Conservation (phyloP, 2,113 vertebrate species). For the Taurulus bubalis region DNA sequence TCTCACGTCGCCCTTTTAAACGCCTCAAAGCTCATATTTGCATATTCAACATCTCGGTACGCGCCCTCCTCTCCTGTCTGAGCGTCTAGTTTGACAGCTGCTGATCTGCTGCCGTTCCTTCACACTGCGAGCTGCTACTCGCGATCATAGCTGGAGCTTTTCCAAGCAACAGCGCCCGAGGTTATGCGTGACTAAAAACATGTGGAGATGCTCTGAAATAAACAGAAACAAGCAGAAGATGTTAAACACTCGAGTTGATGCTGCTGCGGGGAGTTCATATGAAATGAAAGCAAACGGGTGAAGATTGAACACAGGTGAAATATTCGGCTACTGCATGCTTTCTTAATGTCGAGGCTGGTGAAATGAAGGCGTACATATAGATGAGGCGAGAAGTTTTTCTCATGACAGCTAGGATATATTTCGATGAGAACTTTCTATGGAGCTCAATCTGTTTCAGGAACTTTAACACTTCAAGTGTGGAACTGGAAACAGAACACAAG, state of each 20-base stretch:
- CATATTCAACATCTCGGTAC: neutral
- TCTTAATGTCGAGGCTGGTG: conserved; percentile 14
- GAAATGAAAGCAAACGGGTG: conserved; percentile 19
- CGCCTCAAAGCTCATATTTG: neutral
- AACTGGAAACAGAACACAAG: neutral
- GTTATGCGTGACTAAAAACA: conserved; percentile 4
- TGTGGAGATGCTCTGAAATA: neutral
- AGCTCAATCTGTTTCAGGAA: neutral
- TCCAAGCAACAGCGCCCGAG: neutral
- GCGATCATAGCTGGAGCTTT: neutral
- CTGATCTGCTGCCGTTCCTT: neutral
- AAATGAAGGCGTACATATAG: conserved; percentile 36
- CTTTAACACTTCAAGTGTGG: neutral
- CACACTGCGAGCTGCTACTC: neutral
- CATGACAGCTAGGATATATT: neutral
- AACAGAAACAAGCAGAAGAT: conserved; percentile 1
- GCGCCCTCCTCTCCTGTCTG: neutral
- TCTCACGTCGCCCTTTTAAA: neutral
- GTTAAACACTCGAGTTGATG: neutral
- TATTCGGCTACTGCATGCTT: neutral
- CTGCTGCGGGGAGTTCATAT: neutral
- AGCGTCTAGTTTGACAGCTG: conserved; percentile 1
- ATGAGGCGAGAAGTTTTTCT: neutral
- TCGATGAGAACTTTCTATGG: neutral
- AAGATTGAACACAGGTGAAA: conserved; percentile 1